These are phyloP conservation scores for Prunella himalayana DNA, from an alignment of 2,113 vertebrate genomes.

Conservation along the genomic window DNA sequence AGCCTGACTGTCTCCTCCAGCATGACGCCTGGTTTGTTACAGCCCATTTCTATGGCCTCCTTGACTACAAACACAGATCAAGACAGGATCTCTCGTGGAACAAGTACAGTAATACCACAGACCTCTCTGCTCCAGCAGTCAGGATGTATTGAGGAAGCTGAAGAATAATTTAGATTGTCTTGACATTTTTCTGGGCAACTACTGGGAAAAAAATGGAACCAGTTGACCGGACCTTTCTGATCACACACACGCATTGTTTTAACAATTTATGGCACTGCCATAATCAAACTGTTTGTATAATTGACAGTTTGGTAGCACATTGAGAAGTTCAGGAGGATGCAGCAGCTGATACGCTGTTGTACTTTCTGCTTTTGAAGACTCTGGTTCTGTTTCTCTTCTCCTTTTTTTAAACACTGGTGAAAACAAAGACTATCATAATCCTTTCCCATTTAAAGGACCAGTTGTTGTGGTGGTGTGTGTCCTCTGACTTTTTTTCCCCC, in stretches of 20 bases:
- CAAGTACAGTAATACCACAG: constrained; percentile 82
- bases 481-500: constrained; percentile 36
- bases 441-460: constrained; percentile 53
- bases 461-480: constrained; percentile 42
- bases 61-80: constrained; percentile 80
- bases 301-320: constrained; percentile 15
- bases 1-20: constrained; percentile 87
- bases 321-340: constrained; percentile 33
- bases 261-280: background rate
- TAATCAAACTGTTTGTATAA: background rate
- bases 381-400: constrained; percentile 5
- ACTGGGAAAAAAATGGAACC: constrained; percentile 3
- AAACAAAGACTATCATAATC: constrained; percentile 34
- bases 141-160: constrained; percentile 86
- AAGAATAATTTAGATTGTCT: constrained; percentile 75
- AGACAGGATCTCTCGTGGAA: constrained; percentile 81
- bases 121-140: constrained; percentile 79
- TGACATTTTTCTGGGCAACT: background rate
- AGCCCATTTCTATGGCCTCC: constrained; percentile 77
- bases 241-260: constrained; percentile 1
- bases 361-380: constrained; percentile 19
- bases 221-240: constrained; percentile 25
- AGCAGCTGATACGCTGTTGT: background rate
- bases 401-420: constrained; percentile 60
- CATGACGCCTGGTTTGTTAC: constrained; percentile 78